These are phyloP conservation scores for Colossoma macropomum DNA, from an alignment of 2,113 vertebrate genomes.

Conservation along the genomic window DNA sequence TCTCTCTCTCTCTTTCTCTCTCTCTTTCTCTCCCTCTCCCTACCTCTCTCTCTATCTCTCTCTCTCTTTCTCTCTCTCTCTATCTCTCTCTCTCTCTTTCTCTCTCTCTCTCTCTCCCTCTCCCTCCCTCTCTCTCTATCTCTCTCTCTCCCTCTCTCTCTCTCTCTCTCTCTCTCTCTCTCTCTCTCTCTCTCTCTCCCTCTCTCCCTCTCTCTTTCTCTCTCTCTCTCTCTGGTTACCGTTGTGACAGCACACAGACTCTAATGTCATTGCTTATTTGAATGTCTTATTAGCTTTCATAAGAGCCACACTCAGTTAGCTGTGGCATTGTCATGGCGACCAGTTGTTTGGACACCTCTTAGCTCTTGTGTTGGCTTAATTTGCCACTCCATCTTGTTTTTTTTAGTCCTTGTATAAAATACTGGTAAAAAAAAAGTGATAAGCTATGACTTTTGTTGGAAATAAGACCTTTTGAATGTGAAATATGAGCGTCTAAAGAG, in stretches of 20 bases:
- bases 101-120: no score
- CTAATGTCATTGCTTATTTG: constrained; percentile 44
- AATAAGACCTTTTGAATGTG: not conserved
- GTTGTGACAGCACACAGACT: constrained; percentile 25
- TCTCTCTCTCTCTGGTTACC: not conserved
- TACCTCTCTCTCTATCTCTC: no score
- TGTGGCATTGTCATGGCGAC: constrained; percentile 50
- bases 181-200: not conserved
- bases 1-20: no score
- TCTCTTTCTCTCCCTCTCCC: no score
- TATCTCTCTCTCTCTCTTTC: no score
- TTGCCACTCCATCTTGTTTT: constrained; percentile 3
- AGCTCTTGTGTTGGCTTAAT: constrained; percentile 33
- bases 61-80: no score
- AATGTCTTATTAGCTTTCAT: constrained; percentile 57
- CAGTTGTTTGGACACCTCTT: constrained; percentile 13
- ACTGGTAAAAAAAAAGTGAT: not conserved
- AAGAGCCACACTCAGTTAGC: constrained; percentile 46
- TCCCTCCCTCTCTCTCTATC: no score
- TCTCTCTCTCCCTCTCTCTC: no score
- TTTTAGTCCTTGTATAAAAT: constrained; percentile 28
- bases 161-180: not conserved
- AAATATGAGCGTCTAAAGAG: not conserved
- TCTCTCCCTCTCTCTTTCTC: not conserved
- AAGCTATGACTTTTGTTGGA: not conserved